Conservation (phyloP, 2,797 vertebrate genomes). For the Eremophila alpestris region DNA sequence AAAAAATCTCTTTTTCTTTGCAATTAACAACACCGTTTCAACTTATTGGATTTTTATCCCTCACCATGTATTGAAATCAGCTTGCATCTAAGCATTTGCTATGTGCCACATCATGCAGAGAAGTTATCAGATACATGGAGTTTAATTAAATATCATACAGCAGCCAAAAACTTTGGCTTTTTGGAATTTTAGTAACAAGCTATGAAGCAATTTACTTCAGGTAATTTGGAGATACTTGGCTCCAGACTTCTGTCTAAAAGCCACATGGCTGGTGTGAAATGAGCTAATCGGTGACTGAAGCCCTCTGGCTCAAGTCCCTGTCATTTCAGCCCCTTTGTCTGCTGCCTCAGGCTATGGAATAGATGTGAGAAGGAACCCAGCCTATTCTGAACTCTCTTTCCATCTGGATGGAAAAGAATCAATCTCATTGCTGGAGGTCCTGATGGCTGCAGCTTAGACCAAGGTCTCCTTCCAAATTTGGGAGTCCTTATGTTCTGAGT, state of each 20-base stretch:
- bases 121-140: constrained; percentile 13
- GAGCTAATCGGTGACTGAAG: background rate
- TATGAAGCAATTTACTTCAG: constrained; percentile 49
- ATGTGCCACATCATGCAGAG: background rate
- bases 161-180: constrained; percentile 10
- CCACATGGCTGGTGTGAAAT: constrained; percentile 34
- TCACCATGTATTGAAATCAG: background rate
- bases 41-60: background rate
- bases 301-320: background rate
- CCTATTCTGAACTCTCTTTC: background rate
- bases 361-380: background rate
- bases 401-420: background rate
- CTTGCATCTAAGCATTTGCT: background rate
- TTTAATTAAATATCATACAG: constrained; percentile 47
- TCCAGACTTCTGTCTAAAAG: constrained; percentile 17
- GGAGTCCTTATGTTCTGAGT: background rate
- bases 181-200: constrained; percentile 44
- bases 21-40: background rate
- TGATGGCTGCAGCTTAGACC: background rate
- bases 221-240: constrained; percentile 51
- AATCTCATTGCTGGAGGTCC: background rate
- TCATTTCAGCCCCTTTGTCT: background rate
- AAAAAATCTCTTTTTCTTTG: background rate
- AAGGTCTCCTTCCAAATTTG: background rate
- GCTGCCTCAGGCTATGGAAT: background rate